phyloP scores from a whole-genome alignment of 2,888 invertebrate species.

The Mactromeris polynyma region DNA sequence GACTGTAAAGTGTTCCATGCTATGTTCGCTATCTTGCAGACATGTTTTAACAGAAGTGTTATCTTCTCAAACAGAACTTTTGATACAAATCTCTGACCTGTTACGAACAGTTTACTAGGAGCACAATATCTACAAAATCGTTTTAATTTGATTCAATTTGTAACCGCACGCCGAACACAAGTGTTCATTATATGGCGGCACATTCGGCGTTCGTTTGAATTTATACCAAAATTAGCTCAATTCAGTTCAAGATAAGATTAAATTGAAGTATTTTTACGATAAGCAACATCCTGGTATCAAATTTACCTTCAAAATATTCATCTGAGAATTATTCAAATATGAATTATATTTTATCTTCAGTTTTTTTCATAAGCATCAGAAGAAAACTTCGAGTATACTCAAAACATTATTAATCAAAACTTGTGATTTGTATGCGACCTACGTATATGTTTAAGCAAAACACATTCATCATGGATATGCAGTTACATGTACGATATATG shows the following conservation, averaged over 20 bases:
- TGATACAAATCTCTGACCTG: conserved; percentile 4
- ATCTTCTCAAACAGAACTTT: background rate
- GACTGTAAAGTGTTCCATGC: background rate
- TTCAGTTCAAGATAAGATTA: conserved; percentile 3
- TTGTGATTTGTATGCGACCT: background rate
- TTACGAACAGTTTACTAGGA: background rate
- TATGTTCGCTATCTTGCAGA: background rate
- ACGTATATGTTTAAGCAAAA: background rate
- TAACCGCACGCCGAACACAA: background rate
- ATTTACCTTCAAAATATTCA: background rate
- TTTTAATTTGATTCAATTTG: conserved; percentile 2
- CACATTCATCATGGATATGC: background rate
- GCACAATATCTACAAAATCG: background rate
- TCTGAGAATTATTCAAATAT: background rate
- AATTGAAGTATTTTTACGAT: background rate
- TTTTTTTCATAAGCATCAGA: background rate
- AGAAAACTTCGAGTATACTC: background rate
- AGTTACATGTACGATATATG: background rate
- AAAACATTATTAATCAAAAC: background rate
- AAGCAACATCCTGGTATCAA: background rate
- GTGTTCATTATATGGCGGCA: background rate
- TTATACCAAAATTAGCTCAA: conserved; percentile 12
- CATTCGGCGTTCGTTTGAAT: background rate
- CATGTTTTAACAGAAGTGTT: background rate
- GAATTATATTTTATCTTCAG: background rate